Base-by-base conservation (phyloP, 2,888 invertebrate genomes). In the Folsomia candida region DNA sequence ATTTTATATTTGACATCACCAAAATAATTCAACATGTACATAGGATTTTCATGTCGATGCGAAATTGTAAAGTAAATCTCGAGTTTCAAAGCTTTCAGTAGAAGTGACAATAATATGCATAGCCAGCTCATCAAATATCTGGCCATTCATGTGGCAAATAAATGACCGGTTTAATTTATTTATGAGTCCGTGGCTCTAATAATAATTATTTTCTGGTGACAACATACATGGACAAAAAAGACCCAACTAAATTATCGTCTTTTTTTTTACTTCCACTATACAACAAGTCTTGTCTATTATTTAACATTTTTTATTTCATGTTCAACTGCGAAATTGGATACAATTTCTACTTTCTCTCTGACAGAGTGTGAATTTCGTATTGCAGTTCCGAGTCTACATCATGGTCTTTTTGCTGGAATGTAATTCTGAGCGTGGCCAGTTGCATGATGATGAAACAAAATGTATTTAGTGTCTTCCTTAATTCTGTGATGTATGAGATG, bases 401-500 rank as follows among this genome's bases (percentile, higher is more conserved):
- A n/a, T n/a, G n/a, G n/a, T n/a, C n/a, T n/a, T n/a, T n/a, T n/a
- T n/a, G n/a, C n/a, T n/a, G n/a, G n/a, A n/a, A n/a, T n/a, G n/a
- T n/a, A 37, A 37, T 37, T 37, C 37, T 37, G 37, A 37, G 37
- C 37, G 14, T 37, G 14, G 37, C n/a, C 37, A 37, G 37, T 37
- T 37, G 37, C 37, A 4, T 37, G 37, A n/a, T n/a, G 6, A 37
- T 37, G 37, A 37, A 37, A 37, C 37, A 37, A 37, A 4, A 14
- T 37, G 14, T 37, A 37, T 37, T 37, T 37, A 14, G 37, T 37
- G 37, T 37, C 37, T 37, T 37, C 37, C 37, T 4, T 64, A 51
- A 64, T 64, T 64, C 37, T 25, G 24, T 64, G 63, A 64, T 64
- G n/a, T 64, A 64, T 25, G 63, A 61, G 47, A 47, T 37, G 51